Conservation (phyloP, 2,113 vertebrate genomes). For the Pseudorectes ferrugineus region DNA sequence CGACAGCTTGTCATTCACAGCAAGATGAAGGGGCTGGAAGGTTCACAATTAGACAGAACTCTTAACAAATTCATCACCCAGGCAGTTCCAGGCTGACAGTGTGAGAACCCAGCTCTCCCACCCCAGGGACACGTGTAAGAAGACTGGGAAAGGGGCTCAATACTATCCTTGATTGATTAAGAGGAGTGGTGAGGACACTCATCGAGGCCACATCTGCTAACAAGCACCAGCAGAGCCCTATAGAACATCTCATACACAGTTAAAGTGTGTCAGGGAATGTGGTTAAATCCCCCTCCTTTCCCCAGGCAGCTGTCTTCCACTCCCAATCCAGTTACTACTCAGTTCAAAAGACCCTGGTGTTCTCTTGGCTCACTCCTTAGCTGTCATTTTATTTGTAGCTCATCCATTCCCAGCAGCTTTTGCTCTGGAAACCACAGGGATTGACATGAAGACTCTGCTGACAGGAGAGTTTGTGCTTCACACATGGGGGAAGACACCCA, state of each 20-base stretch:
- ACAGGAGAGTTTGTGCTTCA: rapidly evolving
- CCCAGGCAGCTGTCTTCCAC: background rate
- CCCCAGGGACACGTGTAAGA: background rate
- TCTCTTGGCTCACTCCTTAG: background rate
- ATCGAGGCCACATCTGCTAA: background rate
- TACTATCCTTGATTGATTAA: background rate
- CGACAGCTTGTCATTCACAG: slow-evolving; percentile 16
- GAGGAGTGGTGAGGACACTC: background rate
- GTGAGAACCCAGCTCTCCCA: slow-evolving; percentile 1
- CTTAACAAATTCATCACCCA: slow-evolving; percentile 14
- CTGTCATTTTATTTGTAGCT: background rate
- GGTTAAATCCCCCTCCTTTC: background rate
- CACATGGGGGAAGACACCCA: background rate
- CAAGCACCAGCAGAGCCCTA: background rate
- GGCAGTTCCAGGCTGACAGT: background rate
- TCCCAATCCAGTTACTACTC: background rate
- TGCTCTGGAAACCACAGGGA: background rate
- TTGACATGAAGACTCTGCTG: background rate
- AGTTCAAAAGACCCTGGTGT: background rate
- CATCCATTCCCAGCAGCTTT: background rate
- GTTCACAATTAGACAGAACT: background rate
- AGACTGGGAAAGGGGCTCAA: background rate
- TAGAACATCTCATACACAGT: background rate
- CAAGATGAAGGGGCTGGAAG: background rate
- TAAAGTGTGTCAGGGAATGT: background rate